These are phyloP conservation scores for Menidia menidia DNA, from an alignment of 2,797 vertebrate genomes.

Conservation along the genomic window DNA sequence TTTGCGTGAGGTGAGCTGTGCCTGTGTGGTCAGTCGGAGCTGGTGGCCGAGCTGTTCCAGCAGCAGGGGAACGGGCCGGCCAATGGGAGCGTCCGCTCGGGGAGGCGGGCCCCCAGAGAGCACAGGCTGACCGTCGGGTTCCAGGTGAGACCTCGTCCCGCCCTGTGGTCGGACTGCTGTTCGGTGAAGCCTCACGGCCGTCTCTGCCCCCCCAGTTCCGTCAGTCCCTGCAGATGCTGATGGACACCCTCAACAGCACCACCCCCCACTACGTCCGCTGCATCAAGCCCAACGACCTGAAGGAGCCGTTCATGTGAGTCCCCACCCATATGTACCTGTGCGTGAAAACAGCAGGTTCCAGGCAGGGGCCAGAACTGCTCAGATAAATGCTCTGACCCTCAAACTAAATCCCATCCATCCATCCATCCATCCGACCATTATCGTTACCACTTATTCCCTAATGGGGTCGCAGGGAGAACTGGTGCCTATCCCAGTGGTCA, in stretches of 20 bases:
- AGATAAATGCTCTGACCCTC: too few relatives aligned
- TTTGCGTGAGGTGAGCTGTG: too few relatives aligned
- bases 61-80: constrained; percentile 83
- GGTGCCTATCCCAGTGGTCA: too few relatives aligned
- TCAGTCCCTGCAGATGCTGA: constrained; percentile 91
- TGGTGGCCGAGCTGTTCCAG: constrained; percentile 91
- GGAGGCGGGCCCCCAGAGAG: constrained; percentile 85
- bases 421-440: too few relatives aligned
- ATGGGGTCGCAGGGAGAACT: too few relatives aligned
- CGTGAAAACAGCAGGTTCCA: too few relatives aligned
- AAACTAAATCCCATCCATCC: too few relatives aligned
- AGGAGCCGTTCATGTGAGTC: constrained; percentile 91
- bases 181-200: neutral
- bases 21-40: constrained; percentile 81
- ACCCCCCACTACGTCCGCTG: constrained; percentile 97
- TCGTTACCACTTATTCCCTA: too few relatives aligned
- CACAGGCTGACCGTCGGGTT: constrained; percentile 93
- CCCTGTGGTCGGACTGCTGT: neutral
- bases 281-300: constrained; percentile 95
- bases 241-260: constrained; percentile 95
- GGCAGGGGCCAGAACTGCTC: too few relatives aligned
- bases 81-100: constrained; percentile 86
- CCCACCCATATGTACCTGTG: too few relatives aligned
- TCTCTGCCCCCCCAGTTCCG: constrained; percentile 85
- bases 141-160: constrained; percentile 82